phyloP scores from a whole-genome alignment of 2,113 vertebrate genomes.

The Austrofundulus limnaeus region DNA sequence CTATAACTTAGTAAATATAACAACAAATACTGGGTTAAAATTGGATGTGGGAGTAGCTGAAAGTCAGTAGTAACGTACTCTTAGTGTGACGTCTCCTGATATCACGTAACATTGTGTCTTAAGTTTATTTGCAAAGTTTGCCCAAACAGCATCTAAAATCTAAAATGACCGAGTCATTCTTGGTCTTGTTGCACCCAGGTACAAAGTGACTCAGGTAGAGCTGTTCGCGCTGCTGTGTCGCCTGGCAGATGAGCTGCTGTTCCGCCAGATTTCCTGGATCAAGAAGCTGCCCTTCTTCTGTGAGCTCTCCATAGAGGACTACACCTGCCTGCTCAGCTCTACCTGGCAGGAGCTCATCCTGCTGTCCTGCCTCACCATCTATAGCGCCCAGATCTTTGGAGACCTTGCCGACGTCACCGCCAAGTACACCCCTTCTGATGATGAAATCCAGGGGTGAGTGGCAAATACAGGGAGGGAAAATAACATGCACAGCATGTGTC shows the following conservation, averaged over 20 bases:
- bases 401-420: conserved; percentile 94
- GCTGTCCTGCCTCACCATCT: conserved; percentile 95
- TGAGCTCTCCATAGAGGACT: conserved; percentile 97
- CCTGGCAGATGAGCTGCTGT: conserved; percentile 96
- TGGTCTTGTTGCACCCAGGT: conserved; percentile 72
- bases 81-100: too few relatives aligned
- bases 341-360: conserved; percentile 98
- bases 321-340: conserved; percentile 95
- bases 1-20: too few relatives aligned
- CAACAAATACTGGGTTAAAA: too few relatives aligned
- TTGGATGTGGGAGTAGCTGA: too few relatives aligned
- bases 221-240: conserved; percentile 95
- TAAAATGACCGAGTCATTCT: background rate
- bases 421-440: conserved; percentile 94
- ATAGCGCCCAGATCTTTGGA: conserved; percentile 95
- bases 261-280: conserved; percentile 98
- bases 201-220: conserved; percentile 96
- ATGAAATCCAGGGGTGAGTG: conserved; percentile 93
- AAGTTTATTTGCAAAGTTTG: too few relatives aligned
- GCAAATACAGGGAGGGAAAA: accelerated
- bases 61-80: too few relatives aligned
- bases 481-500: too few relatives aligned
- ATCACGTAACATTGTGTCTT: too few relatives aligned
- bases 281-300: conserved; percentile 99
- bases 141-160: too few relatives aligned